A percentile compares a stretch with the other conserved stretches of the same genome.
Evolutionary conservation across 2,888 invertebrate species (phyloP).

Genomic region (Deilephila porcellus): DNA sequence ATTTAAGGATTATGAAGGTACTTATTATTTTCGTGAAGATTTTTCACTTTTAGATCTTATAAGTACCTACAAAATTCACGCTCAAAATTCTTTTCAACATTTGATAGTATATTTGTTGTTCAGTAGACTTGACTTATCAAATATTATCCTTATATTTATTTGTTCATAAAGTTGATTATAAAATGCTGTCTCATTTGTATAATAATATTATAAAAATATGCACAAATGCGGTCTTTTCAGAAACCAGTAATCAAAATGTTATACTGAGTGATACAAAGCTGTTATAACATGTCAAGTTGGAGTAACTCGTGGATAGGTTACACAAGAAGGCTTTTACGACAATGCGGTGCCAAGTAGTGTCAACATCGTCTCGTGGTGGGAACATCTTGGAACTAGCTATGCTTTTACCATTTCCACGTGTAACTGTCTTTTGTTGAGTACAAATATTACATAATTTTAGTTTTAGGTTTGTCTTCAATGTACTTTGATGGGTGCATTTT

Average conservation of each 20-base stretch:
- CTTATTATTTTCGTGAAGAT: not conserved
- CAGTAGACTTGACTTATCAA: too few relatives aligned
- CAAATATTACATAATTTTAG: not conserved
- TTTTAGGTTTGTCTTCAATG: not conserved
- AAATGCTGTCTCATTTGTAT: too few relatives aligned
- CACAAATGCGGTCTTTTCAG: not conserved
- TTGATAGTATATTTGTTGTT: too few relatives aligned
- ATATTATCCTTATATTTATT: too few relatives aligned
- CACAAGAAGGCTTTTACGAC: constrained; percentile 37
- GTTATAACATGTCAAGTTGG: constrained; percentile 26
- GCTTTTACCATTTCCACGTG: not conserved
- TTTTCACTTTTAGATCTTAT: too few relatives aligned
- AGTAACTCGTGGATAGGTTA: constrained; percentile 26
- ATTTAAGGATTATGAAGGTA: not conserved
- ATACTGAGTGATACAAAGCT: not conserved
- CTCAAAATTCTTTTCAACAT: too few relatives aligned
- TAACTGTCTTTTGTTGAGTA: not conserved
- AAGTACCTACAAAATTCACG: too few relatives aligned
- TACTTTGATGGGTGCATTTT: not conserved
- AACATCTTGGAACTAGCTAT: not conserved
- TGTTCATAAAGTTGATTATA: too few relatives aligned
- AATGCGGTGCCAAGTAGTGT: constrained; percentile 20
- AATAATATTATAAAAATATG: too few relatives aligned
- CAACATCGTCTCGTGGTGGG: constrained; percentile 13
- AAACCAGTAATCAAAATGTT: not conserved